phyloP scores from a whole-genome alignment of 2,113 vertebrate genomes.

The Cebidichthys violaceus region DNA sequence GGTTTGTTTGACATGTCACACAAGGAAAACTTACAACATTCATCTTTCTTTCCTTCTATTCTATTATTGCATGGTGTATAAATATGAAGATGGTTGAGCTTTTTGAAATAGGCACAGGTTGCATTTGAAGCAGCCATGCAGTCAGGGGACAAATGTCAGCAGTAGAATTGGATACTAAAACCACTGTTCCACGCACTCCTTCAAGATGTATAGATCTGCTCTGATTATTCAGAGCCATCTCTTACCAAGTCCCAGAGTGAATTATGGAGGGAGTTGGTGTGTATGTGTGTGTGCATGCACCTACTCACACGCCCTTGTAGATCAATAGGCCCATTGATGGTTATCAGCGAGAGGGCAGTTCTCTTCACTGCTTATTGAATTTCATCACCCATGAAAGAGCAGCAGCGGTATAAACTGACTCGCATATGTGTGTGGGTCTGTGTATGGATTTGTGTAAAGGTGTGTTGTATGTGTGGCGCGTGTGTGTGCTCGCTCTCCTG shows the following conservation, averaged over 20 bases:
- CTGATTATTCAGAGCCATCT: slow-evolving; percentile 70
- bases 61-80: background rate
- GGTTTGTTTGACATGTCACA: background rate
- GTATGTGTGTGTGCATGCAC: background rate
- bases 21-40: background rate
- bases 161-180: slow-evolving; percentile 47
- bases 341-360: slow-evolving; percentile 81
- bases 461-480: background rate
- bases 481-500: background rate
- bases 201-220: slow-evolving; percentile 69
- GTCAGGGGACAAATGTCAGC: slow-evolving; percentile 43
- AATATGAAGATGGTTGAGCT: background rate
- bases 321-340: slow-evolving; percentile 82
- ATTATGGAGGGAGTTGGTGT: slow-evolving; percentile 58
- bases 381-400: slow-evolving; percentile 82
- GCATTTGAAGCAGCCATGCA: background rate
- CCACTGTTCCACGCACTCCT: slow-evolving; percentile 53
- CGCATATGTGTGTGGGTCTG: slow-evolving; percentile 41
- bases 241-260: slow-evolving; percentile 68
- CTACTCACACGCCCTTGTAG: slow-evolving; percentile 43
- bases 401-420: slow-evolving; percentile 60
- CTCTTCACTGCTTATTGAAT: slow-evolving; percentile 84
- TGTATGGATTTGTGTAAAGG: slow-evolving; percentile 3
- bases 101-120: slow-evolving; percentile 7
- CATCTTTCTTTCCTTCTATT: background rate